These are phyloP conservation scores for Eurois occulta DNA, from an alignment of 2,888 invertebrate genomes.

Conservation along the genomic window DNA sequence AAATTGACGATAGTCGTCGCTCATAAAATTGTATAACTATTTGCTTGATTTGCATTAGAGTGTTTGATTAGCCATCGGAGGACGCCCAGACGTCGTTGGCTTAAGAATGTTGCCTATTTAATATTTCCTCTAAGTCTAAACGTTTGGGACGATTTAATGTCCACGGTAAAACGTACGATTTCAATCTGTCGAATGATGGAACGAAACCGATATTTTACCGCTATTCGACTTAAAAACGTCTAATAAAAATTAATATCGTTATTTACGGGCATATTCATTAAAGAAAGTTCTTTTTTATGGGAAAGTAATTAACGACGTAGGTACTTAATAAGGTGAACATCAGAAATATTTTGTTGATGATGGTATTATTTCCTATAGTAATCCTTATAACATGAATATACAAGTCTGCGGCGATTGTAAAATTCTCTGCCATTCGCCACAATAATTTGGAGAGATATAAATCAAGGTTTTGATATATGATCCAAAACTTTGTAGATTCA, in stretches of 20 bases:
- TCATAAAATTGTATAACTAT: slow-evolving; percentile 83
- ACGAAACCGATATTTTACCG: slow-evolving; percentile 80
- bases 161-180: slow-evolving; percentile 77
- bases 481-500: slow-evolving; percentile 36
- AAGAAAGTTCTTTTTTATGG: slow-evolving; percentile 74
- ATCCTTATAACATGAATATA: slow-evolving; percentile 11
- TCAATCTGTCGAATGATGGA: slow-evolving; percentile 76
- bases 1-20: slow-evolving; percentile 79
- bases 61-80: slow-evolving; percentile 80
- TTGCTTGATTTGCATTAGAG: slow-evolving; percentile 85
- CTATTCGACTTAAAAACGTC: slow-evolving; percentile 81
- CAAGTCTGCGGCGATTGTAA: slow-evolving; percentile 9
- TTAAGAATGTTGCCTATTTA: slow-evolving; percentile 83
- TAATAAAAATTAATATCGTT: slow-evolving; percentile 82
- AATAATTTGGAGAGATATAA: slow-evolving; percentile 37
- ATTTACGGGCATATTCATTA: slow-evolving; percentile 79
- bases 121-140: slow-evolving; percentile 83
- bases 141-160: slow-evolving; percentile 78
- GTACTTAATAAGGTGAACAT: slow-evolving; percentile 72
- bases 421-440: slow-evolving; percentile 13
- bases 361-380: slow-evolving; percentile 34
- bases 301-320: slow-evolving; percentile 77
- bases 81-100: slow-evolving; percentile 74
- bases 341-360: slow-evolving; percentile 53
- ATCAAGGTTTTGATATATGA: slow-evolving; percentile 41